Evolutionary conservation across 2,888 invertebrate species (phyloP), one percentile per base, ranked within the genome.

Genomic region (Sinodicranocentrus sp.): DNA sequence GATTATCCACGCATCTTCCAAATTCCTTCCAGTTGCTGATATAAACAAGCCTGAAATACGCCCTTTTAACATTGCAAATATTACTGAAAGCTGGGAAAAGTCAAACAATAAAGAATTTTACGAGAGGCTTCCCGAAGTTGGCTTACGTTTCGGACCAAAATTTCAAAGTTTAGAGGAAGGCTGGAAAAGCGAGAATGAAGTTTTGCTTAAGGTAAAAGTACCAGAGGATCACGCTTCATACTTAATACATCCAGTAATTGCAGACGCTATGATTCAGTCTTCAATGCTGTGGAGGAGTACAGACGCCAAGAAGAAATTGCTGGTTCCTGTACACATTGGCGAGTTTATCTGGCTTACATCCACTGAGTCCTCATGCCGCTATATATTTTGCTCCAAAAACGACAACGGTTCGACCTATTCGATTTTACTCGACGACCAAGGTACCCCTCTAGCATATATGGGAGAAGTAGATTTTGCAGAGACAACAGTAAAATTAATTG

Each of bases 301-400:
- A 15, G 1, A 3, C 28, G 17, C n/a, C 15, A 68, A 68, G 19
- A 44, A 70, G 8, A 61, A 79, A 33, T 80, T 85, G 0, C 67
- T 76, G 3, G 71, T 85, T 19, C 85, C 84, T 0, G 25, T 84
- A 19, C 19, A 25, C 13, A 77, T 85, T 39, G 48, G 76, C 1
- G 63, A 83, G 13, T 85, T 85, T 23, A 43, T 39, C 3, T 84
- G 77, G 77, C 39, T 85, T 8, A 59, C 33, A 13, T 25, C 59
- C 0, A 52, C 6, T 13, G 21, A 19, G 19, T 52, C 65, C 6
- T 8, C 15, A 28, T 68, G 0, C 21, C 5, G 15, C 1, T 19
- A 19, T n/a, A 1, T 61, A n/a, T 17, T 19, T 48, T 21, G 44
- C 61, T 8, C 57, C 25, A 25, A 25, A 57, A 6, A 23, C 2